Base-by-base conservation (phyloP, 2,113 vertebrate species). In the Cnemophilus loriae region DNA sequence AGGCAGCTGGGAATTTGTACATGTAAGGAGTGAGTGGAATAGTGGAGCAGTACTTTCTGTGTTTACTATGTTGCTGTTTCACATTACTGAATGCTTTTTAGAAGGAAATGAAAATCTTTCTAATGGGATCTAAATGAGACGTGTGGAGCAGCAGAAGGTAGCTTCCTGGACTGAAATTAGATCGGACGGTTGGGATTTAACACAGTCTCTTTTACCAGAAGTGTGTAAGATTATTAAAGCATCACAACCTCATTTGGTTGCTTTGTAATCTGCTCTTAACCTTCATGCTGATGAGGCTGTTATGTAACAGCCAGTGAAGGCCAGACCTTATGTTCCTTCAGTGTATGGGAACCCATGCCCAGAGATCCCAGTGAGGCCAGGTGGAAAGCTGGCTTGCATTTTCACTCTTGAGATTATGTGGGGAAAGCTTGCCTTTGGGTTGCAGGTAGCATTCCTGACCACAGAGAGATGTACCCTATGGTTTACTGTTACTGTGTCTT, bases 241-340 rank as follows among this genome's bases (percentile, higher is more conserved):
- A 37, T 63, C 70, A 70, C 70, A 92, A 30, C 87, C 57, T 87
- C 41, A 47, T 90, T 89, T 95, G 59, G 47, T 92, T 7, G 61
- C 63, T 94, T 69, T 88, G 84, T 94, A 90, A 96, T 87, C 84
- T 83, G 70, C 88, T 88, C 74, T 92, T 87, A 94, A 87, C 60
- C 85, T 68, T 74, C 52, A 35, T 50, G 70, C 49, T 84, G 60
- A 75, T 57, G 77, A 79, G 22, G 46, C 9, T 19, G 63, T 89
- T 93, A 75, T 20, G 35, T 84, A 93, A 94, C 77, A 78, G 67
- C 13, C 16, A 9, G 3, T 6, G 68, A 90, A 77, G 68, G 69
- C 69, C 64, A 89, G 84, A 52, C 16, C 60, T 84, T 65, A 56
- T 13, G 44, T 12, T 56, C n/a, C 32, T 79, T 65, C 61, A 35